phyloP scores from a whole-genome alignment of 1,140 invertebrate species.

The Eciton burchellii region DNA sequence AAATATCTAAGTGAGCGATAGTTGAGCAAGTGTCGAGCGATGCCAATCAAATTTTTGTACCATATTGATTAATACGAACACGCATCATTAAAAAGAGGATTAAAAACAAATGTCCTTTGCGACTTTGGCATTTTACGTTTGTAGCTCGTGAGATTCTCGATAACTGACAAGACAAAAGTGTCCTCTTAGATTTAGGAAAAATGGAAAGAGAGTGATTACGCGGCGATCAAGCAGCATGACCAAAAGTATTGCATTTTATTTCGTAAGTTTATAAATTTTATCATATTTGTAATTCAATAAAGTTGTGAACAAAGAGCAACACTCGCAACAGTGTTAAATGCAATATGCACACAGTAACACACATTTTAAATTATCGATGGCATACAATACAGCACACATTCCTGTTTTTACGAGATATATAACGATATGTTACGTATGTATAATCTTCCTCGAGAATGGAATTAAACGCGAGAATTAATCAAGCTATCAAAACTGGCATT shows the following conservation, averaged over 20 bases:
- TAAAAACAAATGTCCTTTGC: constrained; percentile 21
- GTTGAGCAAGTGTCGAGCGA: constrained; percentile 15
- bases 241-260: constrained; percentile 55
- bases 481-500: constrained; percentile 37
- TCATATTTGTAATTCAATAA: constrained; percentile 27
- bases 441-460: constrained; percentile 19
- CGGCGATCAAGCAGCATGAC: constrained; percentile 15
- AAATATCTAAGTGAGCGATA: constrained; percentile 39
- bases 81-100: constrained; percentile 16
- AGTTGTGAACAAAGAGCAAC: neutral
- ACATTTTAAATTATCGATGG: constrained; percentile 40
- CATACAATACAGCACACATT: constrained; percentile 52
- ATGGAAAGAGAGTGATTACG: constrained; percentile 22
- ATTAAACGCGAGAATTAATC: constrained; percentile 30
- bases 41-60: constrained; percentile 41
- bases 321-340: neutral
- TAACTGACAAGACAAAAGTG: constrained; percentile 30
- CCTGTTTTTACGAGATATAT: constrained; percentile 44
- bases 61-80: constrained; percentile 36
- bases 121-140: constrained; percentile 39
- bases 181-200: constrained; percentile 27
- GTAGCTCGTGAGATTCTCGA: constrained; percentile 17
- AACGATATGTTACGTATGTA: neutral
- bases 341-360: neutral
- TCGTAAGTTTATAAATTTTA: constrained; percentile 27